Evolutionary conservation across 2,888 invertebrate genomes (phyloP), one percentile per base, ranked within the genome.

Genomic region (Cryptosula pallasiana): DNA sequence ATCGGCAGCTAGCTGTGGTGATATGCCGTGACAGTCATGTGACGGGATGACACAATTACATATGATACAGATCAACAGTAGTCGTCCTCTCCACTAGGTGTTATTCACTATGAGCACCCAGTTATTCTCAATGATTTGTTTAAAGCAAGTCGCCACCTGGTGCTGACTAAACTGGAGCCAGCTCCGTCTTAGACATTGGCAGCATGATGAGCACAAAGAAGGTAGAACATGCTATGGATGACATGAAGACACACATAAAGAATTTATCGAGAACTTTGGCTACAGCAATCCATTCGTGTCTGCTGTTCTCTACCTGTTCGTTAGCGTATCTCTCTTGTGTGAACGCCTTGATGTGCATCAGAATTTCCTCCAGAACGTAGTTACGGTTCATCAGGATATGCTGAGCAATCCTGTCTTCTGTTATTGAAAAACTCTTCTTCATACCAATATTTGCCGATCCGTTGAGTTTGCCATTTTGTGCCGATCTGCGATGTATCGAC

Each of bases 231-330:
- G 32, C 70, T n/a, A 70, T 70, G 36, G 55, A 70, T 5, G 55
- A 36, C 45, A 70, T 54, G n/a, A 54, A 70, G 5, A 54, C n/a
- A 54, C 36, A 25, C 45, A 70, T 36, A 16, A 70, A 54, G 36
- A 36, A 70, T 23, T 32, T 36, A 23, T 70, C 70, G 9, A 70
- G 36, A 9, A 70, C 70, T 36, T 70, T 35, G 5, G 70, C 70
- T 5, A 70, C 70, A 35, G 70, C 70, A 45, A 36, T 70, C 70
- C 70, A 70, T 36, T 70, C 70, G 25, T 27, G n/a, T 36, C 70
- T 36, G 2, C 35, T 70, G 36, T 13, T 32, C 23, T 70, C 70
- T 70, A 32, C 29, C 45, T 13, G 35, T 23, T 70, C 70, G 23
- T 36, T 23, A n/a, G n/a, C 16, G 3, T n/a, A 9, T 23, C 45